phyloP scores from a whole-genome alignment of 2,888 invertebrate species.

The Acanthosepion esculentum region DNA sequence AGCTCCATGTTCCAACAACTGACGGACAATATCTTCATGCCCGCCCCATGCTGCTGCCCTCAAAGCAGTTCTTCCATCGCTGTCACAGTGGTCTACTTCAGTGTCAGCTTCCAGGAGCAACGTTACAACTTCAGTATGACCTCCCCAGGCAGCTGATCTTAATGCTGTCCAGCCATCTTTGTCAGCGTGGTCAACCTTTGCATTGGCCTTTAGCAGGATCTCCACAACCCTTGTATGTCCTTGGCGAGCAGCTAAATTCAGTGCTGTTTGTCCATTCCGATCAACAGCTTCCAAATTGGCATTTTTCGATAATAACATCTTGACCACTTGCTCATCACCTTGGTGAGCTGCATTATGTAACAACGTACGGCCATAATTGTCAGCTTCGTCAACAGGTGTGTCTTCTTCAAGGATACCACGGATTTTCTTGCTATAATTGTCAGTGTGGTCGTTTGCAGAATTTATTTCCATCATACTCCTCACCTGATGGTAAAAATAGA shows the following conservation, averaged over 20 bases:
- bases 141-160: constrained; percentile 95
- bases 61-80: constrained; percentile 85
- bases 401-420: constrained; percentile 57
- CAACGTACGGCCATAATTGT: constrained; percentile 81
- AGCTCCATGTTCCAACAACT: constrained; percentile 78
- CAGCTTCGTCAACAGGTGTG: constrained; percentile 76
- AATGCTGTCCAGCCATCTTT: constrained; percentile 76
- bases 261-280: constrained; percentile 86
- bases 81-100: constrained; percentile 76
- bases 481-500: background rate
- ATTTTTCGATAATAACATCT: constrained; percentile 84
- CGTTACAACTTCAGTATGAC: constrained; percentile 80
- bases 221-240: constrained; percentile 75
- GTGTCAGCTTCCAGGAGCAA: constrained; percentile 81
- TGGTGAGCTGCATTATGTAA: constrained; percentile 87
- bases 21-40: constrained; percentile 78
- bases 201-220: constrained; percentile 72
- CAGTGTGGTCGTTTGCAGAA: constrained; percentile 54
- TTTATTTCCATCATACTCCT: constrained; percentile 62
- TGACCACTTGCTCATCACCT: constrained; percentile 93
- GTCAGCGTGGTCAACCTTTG: constrained; percentile 75
- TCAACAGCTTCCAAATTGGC: constrained; percentile 81
- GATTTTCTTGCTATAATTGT: constrained; percentile 58
- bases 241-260: constrained; percentile 81
- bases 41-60: constrained; percentile 85